Conservation (phyloP, 92 coral and sea anemone genomes). For the Phenganax marumi region DNA sequence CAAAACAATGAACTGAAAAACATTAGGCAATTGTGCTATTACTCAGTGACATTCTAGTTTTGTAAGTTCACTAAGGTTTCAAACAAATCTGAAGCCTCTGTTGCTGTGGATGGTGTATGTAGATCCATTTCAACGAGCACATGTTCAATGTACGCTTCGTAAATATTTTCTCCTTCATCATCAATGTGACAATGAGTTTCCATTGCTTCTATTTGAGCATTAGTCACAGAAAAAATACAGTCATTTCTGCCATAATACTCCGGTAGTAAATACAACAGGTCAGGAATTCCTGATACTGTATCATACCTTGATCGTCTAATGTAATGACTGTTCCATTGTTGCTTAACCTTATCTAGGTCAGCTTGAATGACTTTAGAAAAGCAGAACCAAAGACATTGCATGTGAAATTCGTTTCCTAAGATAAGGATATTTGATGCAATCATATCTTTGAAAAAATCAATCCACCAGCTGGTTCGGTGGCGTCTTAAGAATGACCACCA, state of each 20-base stretch:
- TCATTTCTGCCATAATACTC: conserved; percentile 18
- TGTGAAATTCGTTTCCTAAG: conserved; percentile 35
- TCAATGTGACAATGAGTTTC: not conserved
- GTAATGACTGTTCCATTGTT: conserved; percentile 37
- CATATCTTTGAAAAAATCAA: conserved; percentile 37
- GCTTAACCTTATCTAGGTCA: conserved; percentile 1
- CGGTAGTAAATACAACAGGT: conserved; percentile 23
- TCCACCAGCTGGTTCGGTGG: conserved; percentile 45
- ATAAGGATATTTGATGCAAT: conserved; percentile 13
- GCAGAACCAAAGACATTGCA: conserved; percentile 27
- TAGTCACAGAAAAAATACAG: not conserved
- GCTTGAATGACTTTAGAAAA: conserved; percentile 18
- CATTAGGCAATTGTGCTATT: not conserved
- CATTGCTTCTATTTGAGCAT: conserved; percentile 18
- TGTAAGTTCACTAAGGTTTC: conserved; percentile 8
- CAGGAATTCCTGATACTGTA: conserved; percentile 19
- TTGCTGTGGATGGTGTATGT: not conserved
- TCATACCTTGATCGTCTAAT: conserved; percentile 27
- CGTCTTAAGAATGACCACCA: conserved; percentile 42
- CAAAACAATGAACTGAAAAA: not conserved
- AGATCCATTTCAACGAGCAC: not conserved
- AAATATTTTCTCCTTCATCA: not conserved
- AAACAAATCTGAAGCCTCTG: conserved; percentile 4
- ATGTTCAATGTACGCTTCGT: not conserved
- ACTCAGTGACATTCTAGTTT: not conserved